Evolutionary conservation across 2,113 vertebrate species (phyloP).

Genomic region (Anhinga anhinga): DNA sequence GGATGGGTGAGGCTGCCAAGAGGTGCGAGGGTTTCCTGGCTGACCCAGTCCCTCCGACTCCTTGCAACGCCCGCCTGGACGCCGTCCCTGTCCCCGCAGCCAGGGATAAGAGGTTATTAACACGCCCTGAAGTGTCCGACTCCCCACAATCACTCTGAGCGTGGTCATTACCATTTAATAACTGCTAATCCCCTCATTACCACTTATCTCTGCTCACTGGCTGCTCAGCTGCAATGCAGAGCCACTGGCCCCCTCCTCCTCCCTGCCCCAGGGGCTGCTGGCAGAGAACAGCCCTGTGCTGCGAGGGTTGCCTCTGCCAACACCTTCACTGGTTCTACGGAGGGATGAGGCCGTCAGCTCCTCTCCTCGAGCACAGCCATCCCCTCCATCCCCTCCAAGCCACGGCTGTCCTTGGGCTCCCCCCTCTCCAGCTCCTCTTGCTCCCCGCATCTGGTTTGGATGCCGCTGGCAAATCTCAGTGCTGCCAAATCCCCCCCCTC

Average conservation of each 20-base stretch:
- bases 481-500: background rate
- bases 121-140: background rate
- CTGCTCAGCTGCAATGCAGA: background rate
- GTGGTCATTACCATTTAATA: background rate
- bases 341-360: background rate
- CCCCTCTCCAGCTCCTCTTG: background rate
- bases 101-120: background rate
- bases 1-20: background rate
- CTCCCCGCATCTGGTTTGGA: background rate
- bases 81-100: background rate
- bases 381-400: background rate
- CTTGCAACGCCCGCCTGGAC: background rate
- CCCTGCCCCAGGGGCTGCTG: background rate
- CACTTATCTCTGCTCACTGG: background rate
- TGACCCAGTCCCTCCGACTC: background rate
- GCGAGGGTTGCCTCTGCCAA: background rate
- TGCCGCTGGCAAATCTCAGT: background rate
- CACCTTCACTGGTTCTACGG: background rate
- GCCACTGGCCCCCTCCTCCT: background rate
- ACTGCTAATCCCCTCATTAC: slow-evolving; percentile 46
- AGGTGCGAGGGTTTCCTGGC: background rate
- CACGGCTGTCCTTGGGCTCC: background rate
- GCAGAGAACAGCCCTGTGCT: background rate
- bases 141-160: background rate
- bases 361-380: background rate